These are phyloP conservation scores for Punctoribates punctum DNA, from an alignment of 2,888 invertebrate genomes.

Conservation along the genomic window DNA sequence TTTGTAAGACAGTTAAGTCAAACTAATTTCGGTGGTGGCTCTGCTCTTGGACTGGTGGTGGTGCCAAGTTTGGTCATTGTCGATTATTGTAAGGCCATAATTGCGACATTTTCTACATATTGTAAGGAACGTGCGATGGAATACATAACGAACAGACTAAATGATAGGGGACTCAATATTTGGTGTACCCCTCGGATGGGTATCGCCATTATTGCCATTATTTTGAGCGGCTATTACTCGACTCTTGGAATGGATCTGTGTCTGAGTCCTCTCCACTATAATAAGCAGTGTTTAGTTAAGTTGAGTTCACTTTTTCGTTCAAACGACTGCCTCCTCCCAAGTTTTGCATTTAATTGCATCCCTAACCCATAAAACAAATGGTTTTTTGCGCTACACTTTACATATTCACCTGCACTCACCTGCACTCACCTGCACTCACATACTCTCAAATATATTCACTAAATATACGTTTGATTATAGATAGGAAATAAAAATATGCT, in stretches of 20 bases:
- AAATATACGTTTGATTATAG: not conserved
- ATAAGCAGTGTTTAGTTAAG: not conserved
- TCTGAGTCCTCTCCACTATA: not conserved
- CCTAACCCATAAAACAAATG: not conserved
- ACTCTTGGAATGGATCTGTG: not conserved
- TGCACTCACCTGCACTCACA: not conserved
- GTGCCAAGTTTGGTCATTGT: not conserved
- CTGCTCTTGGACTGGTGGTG: not conserved
- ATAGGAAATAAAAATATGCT: not conserved
- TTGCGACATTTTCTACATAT: constrained; percentile 13
- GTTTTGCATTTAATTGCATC: constrained; percentile 5
- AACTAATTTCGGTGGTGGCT: not conserved
- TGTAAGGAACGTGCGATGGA: not conserved
- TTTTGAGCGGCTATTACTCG: not conserved
- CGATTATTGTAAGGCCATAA: not conserved
- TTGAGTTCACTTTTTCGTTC: not conserved
- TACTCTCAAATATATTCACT: not conserved
- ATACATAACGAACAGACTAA: constrained; percentile 20
- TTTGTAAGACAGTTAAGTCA: constrained; percentile 4
- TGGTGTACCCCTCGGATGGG: not conserved
- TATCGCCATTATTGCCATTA: not conserved
- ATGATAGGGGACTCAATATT: constrained; percentile 19
- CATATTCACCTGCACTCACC: not conserved
- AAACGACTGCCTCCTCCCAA: not conserved
- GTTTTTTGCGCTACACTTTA: not conserved